Evolutionary conservation across 2,888 invertebrate species (phyloP), one percentile per base, ranked within the genome.

Genomic region (Micoletzkya japonica): DNA sequence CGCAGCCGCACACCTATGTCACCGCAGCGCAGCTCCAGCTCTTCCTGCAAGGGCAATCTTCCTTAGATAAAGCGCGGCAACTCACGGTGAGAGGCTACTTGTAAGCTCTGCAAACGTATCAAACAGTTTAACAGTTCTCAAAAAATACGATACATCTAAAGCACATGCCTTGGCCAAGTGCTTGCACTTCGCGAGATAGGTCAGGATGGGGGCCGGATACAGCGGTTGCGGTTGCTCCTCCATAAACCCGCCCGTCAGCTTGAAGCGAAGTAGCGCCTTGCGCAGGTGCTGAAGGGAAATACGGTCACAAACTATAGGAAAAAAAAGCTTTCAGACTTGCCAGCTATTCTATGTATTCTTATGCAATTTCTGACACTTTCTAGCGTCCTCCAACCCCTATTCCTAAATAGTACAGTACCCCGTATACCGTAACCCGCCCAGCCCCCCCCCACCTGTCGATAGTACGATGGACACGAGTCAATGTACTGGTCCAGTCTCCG

Each of bases 401-500:
- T 44, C 44, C 44, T 20, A 44, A 14, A 14, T 10, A 14, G 14
- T 20, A 44, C 20, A 14, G 44, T 44, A 44, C 44, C 44, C 44
- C 44, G 14, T 14, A 14, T 44, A 14, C 20, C 14, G 20, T 44
- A 14, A 14, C 44, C 20, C 20, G 10, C 20, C 20, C 14, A 44
- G 44, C 44, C 10, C 20, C 20, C 20, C 44, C 56, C 34, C 10
- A 59, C 68, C 58, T 26, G 30, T 26, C 49, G 91, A 87, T 97
- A 98, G 87, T 98, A 98, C 4, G 93, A 91, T 17, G 98, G 98
- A 90, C 97, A 93, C n/a, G 93, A 92, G 80, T 94, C 91, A 80
- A 96, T 90, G 85, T 98, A 98, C 86, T 92, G 92, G 81, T 94
- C 93, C 87, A 98, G 95, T 76, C 93, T 92, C 70, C 91, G 90